phyloP scores from a whole-genome alignment of 2,113 vertebrate genomes.

The Brachirus orientalis region DNA sequence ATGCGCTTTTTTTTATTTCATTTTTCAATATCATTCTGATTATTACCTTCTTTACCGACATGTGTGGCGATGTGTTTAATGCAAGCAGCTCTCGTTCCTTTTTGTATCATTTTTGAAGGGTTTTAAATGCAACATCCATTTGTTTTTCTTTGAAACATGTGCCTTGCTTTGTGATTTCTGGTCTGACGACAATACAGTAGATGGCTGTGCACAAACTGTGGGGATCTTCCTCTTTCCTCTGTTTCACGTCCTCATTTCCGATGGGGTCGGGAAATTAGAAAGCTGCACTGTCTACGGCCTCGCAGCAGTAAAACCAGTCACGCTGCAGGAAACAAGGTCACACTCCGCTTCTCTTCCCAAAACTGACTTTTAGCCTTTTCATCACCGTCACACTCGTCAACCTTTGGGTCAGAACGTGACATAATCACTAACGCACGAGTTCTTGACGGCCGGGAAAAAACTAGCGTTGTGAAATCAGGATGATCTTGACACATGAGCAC shows the following conservation, averaged over 20 bases:
- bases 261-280: too few species aligned
- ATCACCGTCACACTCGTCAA: too few species aligned
- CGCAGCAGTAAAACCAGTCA: background rate
- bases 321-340: background rate
- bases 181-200: slow-evolving; percentile 71
- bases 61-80: slow-evolving; percentile 67
- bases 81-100: slow-evolving; percentile 65
- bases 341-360: too few species aligned
- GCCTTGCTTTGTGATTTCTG: slow-evolving; percentile 89
- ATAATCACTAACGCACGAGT: too few species aligned
- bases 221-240: slow-evolving; percentile 35
- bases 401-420: too few species aligned
- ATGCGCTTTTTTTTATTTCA: slow-evolving; percentile 51
- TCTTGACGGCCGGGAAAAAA: too few species aligned
- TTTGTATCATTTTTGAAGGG: slow-evolving; percentile 66
- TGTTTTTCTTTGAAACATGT: slow-evolving; percentile 82
- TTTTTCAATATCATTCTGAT: slow-evolving; percentile 36
- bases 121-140: slow-evolving; percentile 67
- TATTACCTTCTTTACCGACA: slow-evolving; percentile 31
- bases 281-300: too few species aligned
- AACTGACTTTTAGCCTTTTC: background rate
- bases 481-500: too few species aligned
- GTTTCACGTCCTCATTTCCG: background rate
- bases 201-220: slow-evolving; percentile 63
- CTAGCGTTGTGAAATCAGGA: too few species aligned